These are phyloP conservation scores for Argyrosomus regius DNA, from an alignment of 2,797 vertebrate species.

Conservation along the genomic window DNA sequence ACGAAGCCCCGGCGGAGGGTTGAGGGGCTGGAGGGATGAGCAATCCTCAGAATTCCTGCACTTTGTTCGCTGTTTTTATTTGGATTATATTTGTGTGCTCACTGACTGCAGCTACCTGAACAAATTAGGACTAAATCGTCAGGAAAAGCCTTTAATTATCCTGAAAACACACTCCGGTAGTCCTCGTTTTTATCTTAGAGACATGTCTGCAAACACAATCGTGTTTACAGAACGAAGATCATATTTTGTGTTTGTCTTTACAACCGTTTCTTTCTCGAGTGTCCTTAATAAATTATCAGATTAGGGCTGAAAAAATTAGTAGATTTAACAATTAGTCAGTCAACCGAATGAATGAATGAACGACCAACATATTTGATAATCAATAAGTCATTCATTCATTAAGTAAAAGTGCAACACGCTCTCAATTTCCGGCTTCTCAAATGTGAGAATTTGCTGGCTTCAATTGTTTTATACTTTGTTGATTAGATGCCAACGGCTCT, in stretches of 20 bases:
- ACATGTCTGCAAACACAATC: no score
- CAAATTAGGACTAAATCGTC: neutral
- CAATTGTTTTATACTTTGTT: neutral
- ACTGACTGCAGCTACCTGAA: neutral
- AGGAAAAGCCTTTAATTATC: neutral
- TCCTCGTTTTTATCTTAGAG: neutral
- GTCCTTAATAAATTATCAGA: neutral
- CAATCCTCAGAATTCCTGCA: neutral
- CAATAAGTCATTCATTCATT: neutral
- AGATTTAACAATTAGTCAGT: neutral
- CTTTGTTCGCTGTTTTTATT: neutral
- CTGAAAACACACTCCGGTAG: neutral
- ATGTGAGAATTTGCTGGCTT: no score
- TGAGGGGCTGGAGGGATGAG: conserved; percentile 3
- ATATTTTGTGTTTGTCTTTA: neutral
- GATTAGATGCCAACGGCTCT: neutral
- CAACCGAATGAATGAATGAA: neutral
- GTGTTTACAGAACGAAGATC: no score
- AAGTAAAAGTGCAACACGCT: neutral
- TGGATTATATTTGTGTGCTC: neutral
- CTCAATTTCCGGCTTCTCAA: neutral
- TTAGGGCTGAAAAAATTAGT: neutral
- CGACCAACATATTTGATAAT: neutral
- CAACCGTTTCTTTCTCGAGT: neutral
- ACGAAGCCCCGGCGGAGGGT: neutral